phyloP scores from a whole-genome alignment of 35 echinoderm and acorn worm species.

The Hemicentrotus pulcherrimus region DNA sequence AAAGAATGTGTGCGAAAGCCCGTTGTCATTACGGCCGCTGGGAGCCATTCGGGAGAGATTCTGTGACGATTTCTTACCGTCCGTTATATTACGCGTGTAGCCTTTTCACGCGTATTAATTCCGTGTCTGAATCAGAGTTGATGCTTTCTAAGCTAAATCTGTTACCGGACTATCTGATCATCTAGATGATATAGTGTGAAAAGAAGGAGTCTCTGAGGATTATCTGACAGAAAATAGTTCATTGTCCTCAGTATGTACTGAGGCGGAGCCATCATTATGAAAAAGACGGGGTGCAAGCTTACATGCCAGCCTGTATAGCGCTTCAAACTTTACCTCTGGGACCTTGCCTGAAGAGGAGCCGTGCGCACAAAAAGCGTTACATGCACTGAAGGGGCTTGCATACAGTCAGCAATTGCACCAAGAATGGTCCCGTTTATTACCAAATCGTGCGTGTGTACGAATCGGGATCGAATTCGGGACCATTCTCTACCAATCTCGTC shows the following conservation, averaged over 20 bases:
- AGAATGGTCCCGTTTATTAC: no score
- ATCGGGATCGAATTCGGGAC: no score
- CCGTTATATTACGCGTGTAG: background rate
- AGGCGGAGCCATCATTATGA: no score
- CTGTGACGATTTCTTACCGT: background rate
- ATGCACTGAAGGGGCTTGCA: no score
- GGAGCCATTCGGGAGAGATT: background rate
- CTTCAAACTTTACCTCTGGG: no score
- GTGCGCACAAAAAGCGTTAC: no score
- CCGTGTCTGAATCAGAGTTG: background rate
- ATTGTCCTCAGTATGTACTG: background rate
- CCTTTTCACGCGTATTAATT: background rate
- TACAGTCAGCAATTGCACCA: no score
- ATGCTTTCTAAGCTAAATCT: background rate
- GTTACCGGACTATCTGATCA: background rate
- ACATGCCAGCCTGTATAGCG: no score
- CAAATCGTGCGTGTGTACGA: no score
- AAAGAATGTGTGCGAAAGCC: background rate
- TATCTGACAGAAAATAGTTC: background rate
- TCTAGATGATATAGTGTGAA: background rate
- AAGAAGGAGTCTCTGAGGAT: background rate
- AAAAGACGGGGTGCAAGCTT: no score
- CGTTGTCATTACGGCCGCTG: background rate
- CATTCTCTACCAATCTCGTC: no score
- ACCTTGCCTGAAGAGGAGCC: no score